A percentile compares a stretch with the other conserved stretches of the same genome.
Conservation (phyloP, 30 jellyfish, hydroid and myxozoan species). For the Pelagia noctiluca region DNA sequence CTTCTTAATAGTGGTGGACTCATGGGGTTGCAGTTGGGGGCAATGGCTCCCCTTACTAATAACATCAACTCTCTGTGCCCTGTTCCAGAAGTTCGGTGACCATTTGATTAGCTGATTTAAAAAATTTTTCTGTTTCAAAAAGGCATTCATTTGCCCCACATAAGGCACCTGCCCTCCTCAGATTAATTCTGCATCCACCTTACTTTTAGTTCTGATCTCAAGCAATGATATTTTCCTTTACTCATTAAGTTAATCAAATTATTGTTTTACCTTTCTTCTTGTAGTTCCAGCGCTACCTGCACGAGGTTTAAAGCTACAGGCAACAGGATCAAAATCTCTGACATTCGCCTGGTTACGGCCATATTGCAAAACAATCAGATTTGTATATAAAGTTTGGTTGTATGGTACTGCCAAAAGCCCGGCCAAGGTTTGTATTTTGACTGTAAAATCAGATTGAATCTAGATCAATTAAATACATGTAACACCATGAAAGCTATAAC, state of each 20-base stretch:
- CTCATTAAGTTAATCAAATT: too few relatives aligned
- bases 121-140: neutral
- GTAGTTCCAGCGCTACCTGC: neutral
- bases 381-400: neutral
- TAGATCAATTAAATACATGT: neutral
- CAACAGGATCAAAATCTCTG: conserved; percentile 3
- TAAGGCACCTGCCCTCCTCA: neutral
- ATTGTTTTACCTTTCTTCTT: neutral
- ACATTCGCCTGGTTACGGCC: neutral
- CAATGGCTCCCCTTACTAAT: too few relatives aligned
- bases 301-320: neutral
- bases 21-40: too few relatives aligned
- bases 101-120: neutral
- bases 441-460: too few relatives aligned
- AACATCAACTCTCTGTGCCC: neutral
- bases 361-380: neutral
- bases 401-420: neutral
- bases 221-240: neutral
- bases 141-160: neutral
- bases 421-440: neutral
- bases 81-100: neutral
- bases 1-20: too few relatives aligned
- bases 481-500: neutral
- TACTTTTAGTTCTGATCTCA: too few relatives aligned
- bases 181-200: neutral